phyloP scores from a whole-genome alignment of 2,113 vertebrate genomes.

The Columbina picui region DNA sequence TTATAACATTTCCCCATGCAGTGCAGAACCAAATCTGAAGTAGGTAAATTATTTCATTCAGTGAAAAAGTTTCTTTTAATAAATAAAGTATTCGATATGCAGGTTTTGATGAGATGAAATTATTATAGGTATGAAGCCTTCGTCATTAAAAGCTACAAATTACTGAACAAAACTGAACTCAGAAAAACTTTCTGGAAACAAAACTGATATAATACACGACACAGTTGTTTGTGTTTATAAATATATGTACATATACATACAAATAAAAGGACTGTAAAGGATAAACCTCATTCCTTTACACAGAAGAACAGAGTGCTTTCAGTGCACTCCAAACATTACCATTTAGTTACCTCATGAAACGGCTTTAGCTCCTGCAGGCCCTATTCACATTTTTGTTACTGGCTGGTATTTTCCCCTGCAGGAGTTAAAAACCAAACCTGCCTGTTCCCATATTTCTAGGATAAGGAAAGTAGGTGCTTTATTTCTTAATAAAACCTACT shows the following conservation, averaged over 20 bases:
- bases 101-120: constrained; percentile 30
- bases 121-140: neutral
- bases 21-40: neutral
- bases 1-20: neutral
- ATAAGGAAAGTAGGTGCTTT: neutral
- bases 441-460: neutral
- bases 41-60: neutral
- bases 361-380: neutral
- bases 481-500: neutral
- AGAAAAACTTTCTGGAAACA: neutral
- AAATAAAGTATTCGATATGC: constrained; percentile 12
- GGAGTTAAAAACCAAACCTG: neutral
- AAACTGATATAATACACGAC: neutral
- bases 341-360: neutral
- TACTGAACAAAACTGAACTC: neutral
- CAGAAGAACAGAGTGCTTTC: neutral
- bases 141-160: constrained; percentile 8
- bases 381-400: neutral
- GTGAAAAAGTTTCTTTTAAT: neutral
- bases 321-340: neutral
- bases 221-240: constrained; percentile 12
- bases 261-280: neutral
- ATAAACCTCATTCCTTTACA: neutral
- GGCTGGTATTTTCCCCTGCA: neutral
- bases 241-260: constrained; percentile 22